A percentile compares a stretch with the other conserved stretches of the same genome.
Evolutionary conservation across 2,888 invertebrate genomes (phyloP).

Genomic region (Ceratothoa steindachneri): DNA sequence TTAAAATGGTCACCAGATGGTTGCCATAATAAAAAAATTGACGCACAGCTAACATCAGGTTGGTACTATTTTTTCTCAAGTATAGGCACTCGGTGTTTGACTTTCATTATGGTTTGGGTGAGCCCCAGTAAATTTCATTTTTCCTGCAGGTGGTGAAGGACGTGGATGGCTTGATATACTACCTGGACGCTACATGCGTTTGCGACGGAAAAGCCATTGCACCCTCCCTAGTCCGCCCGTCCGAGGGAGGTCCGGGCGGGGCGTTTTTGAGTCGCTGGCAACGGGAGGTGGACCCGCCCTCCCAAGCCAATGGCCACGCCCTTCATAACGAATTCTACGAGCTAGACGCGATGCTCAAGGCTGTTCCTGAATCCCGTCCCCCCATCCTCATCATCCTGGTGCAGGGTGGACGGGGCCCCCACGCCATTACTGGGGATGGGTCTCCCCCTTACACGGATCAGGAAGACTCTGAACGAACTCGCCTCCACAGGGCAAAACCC

Average conservation of each 20-base stretch:
- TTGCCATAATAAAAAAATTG: no score
- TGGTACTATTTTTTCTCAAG: no score
- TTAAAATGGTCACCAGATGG: no score
- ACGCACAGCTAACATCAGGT: no score
- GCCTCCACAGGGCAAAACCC: neutral
- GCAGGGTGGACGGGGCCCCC: no score
- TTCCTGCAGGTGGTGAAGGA: slow-evolving; percentile 39
- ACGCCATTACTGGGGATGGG: neutral
- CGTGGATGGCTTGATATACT: slow-evolving; percentile 42
- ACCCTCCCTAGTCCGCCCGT: neutral
- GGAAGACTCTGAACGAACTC: neutral
- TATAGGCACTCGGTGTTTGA: no score
- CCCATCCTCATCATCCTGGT: neutral
- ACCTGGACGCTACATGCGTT: slow-evolving; percentile 37
- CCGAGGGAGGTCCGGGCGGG: neutral
- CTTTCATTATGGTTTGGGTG: no score
- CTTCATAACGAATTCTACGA: neutral
- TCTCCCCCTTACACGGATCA: neutral
- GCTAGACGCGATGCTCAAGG: neutral
- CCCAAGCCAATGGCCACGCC: neutral
- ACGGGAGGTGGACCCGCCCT: neutral
- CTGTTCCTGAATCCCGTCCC: neutral
- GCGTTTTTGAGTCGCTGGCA: neutral
- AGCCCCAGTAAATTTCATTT: no score
- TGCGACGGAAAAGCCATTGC: neutral